phyloP scores from a whole-genome alignment of 2,888 invertebrate genomes.

The Drosophila lutescens region DNA sequence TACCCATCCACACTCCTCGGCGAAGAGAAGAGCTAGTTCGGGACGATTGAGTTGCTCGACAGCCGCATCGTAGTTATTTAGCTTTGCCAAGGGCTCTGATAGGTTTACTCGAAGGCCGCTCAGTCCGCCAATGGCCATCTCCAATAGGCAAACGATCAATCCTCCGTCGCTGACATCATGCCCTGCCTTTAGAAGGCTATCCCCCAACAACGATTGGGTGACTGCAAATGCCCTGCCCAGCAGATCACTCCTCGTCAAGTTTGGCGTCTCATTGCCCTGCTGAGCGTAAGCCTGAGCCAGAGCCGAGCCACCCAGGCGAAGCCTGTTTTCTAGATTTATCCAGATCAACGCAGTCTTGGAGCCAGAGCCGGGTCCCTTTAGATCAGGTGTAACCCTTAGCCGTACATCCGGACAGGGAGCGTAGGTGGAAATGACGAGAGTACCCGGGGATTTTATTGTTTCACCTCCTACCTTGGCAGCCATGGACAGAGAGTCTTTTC shows the following conservation, averaged over 20 bases:
- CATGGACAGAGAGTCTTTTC: conserved; percentile 99
- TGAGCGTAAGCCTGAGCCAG: conserved; percentile 95
- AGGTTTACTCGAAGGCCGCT: conserved; percentile 90
- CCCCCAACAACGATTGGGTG: conserved; percentile 93
- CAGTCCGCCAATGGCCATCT: conserved; percentile 98
- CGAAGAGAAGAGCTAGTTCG: conserved; percentile 89
- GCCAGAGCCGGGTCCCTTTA: conserved; percentile 88
- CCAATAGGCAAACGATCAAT: conserved; percentile 93
- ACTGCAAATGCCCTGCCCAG: conserved; percentile 91
- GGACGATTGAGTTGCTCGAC: conserved; percentile 84
- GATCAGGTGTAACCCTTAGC: conserved; percentile 94
- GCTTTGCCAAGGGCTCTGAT: conserved; percentile 83
- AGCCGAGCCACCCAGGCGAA: conserved; percentile 95
- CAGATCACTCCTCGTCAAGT: conserved; percentile 89
- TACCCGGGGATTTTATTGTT: conserved; percentile 92
- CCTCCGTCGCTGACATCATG: conserved; percentile 99
- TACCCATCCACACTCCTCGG: conserved; percentile 94
- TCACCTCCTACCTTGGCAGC: conserved; percentile 92
- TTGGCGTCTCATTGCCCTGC: conserved; percentile 92
- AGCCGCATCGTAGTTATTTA: conserved; percentile 63
- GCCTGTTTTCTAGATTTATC: conserved; percentile 91
- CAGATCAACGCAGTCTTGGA: conserved; percentile 88
- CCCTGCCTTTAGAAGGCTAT: conserved; percentile 87
- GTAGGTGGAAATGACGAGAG: conserved; percentile 97
- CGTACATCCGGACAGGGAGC: conserved; percentile 97